Percentiles rank a stretch among this genome's conserved stretches.
Evolutionary conservation across 2,888 invertebrate genomes (phyloP).

Genomic region (Euzophera pinguis): DNA sequence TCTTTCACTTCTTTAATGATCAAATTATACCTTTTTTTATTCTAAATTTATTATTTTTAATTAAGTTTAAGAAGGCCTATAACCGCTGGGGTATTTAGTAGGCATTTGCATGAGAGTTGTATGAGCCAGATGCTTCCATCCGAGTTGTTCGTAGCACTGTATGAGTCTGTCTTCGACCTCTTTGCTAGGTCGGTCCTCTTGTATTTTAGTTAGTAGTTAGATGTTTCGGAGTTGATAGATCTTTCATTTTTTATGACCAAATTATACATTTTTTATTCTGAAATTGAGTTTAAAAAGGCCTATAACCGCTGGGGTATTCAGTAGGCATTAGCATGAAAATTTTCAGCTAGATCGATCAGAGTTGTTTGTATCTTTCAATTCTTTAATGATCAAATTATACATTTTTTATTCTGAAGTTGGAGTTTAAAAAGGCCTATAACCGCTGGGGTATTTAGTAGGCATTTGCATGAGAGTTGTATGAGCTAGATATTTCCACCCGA

Average conservation of each 20-base stretch:
- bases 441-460: slow-evolving; percentile 84
- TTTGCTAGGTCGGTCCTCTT: slow-evolving; percentile 89
- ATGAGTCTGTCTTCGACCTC: slow-evolving; percentile 85
- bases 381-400: too few species aligned
- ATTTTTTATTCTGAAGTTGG: too few species aligned
- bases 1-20: slow-evolving; percentile 88
- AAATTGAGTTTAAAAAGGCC: too few species aligned
- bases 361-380: too few species aligned
- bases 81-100: slow-evolving; percentile 83
- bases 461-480: slow-evolving; percentile 76
- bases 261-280: too few species aligned
- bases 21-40: too few species aligned
- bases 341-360: too few species aligned
- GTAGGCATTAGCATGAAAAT: too few species aligned
- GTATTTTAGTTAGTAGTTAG: slow-evolving; percentile 86
- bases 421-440: slow-evolving; percentile 85
- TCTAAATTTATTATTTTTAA: too few species aligned
- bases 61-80: slow-evolving; percentile 87
- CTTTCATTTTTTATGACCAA: too few species aligned
- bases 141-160: slow-evolving; percentile 82
- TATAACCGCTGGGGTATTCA: too few species aligned
- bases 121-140: slow-evolving; percentile 84
- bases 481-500: slow-evolving; percentile 87
- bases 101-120: slow-evolving; percentile 80
- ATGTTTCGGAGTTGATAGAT: too few species aligned